Base-by-base conservation (phyloP, 2,888 invertebrate genomes). In the Erannis defoliaria region DNA sequence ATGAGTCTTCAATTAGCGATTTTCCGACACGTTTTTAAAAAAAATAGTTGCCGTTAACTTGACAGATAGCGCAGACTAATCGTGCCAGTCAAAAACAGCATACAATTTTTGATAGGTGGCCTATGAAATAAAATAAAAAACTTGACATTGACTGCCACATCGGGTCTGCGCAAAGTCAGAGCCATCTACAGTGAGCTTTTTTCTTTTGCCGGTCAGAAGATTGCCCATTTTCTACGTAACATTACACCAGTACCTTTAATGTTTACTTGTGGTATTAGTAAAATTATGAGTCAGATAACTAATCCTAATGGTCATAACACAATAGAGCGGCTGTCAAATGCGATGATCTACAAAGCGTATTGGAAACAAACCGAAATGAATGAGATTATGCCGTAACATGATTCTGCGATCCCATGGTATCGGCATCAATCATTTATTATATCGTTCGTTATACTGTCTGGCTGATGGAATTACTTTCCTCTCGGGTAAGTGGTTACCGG, bases 401-500 rank as follows among this genome's bases (percentile, higher is more conserved):
- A 62, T 62, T 46, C 53, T 59, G 46, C 64, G 63, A 64, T 66
- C 55, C 61, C 55, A 53, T 55, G 45, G 62, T 62, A 70, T 64
- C 65, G 60, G 48, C 64, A 71, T 69, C 66, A 67, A 70, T 71
- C 68, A 74, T 74, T 71, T 75, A 74, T 74, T 75, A 77, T 73
- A 73, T 67, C 64, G 62, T 64, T 63, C 54, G 18, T 63, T 58
- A 73, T 70, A 74, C 62, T 63, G 54, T 64, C 71, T 72, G 62
- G 66, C 29, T 61, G 66, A 74, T 74, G 68, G 66, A 72, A 80
- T 77, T 75, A 77, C 69, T 72, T 74, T 72, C 67, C 67, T 62
- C 56, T 29, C 42, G 49, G 45, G 59, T 33, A 43, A 33, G 48
- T 57, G 42, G 57, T 37, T 45, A 18, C 40, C 23, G 42, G 2